These are phyloP conservation scores for Muntiacus reevesi DNA, from an alignment of 2,113 vertebrate genomes.

Conservation along the genomic window DNA sequence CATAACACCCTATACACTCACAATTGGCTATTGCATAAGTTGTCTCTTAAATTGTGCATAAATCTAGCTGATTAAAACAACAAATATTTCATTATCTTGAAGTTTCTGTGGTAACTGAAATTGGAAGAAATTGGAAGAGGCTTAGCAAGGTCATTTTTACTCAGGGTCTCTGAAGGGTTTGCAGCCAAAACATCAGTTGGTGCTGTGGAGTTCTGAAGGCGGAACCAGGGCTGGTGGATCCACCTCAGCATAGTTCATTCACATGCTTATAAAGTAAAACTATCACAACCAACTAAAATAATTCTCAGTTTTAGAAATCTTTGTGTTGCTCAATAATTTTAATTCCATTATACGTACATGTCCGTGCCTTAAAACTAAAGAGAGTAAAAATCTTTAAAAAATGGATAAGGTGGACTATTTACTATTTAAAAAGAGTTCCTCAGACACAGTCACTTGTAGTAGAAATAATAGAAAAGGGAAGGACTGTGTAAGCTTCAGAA, in stretches of 20 bases:
- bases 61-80: neutral
- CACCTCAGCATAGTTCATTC: neutral
- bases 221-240: neutral
- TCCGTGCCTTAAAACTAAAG: neutral
- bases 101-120: neutral
- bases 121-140: neutral
- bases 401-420: neutral
- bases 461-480: neutral
- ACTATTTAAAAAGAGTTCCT: neutral
- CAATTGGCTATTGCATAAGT: neutral
- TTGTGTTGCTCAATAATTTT: neutral
- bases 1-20: neutral
- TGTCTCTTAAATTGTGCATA: neutral
- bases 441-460: neutral
- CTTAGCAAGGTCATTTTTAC: neutral
- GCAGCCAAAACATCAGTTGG: neutral
- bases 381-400: neutral
- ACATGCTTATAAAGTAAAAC: neutral
- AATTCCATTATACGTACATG: neutral
- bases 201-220: neutral
- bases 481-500: neutral
- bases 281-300: neutral
- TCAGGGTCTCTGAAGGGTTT: neutral
- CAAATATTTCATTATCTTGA: neutral
- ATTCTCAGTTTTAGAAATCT: neutral